phyloP scores from a whole-genome alignment of 1,140 invertebrate species.

The Globodera ellingtonae region DNA sequence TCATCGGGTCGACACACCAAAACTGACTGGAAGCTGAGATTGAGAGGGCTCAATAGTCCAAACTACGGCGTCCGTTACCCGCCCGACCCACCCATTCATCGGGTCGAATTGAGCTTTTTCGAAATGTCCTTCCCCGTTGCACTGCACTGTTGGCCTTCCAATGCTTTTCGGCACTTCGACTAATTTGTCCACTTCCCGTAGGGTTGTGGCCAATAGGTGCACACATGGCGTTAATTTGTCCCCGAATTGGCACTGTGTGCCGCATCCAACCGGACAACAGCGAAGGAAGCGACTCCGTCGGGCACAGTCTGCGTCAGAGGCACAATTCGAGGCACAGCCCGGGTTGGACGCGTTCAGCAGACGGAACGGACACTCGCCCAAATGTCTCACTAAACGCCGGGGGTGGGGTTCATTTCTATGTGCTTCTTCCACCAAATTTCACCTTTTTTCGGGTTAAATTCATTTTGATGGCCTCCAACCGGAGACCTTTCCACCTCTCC shows the following conservation, averaged over 20 bases:
- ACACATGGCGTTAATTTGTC: conserved; percentile 39
- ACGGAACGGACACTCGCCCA: conserved; percentile 37
- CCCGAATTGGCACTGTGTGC: conserved; percentile 43
- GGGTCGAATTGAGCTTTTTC: conserved; percentile 44
- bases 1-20: conserved; percentile 51
- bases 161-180: conserved; percentile 17
- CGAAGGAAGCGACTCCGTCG: conserved; percentile 28
- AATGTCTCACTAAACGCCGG: not conserved
- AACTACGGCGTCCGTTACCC: conserved; percentile 5
- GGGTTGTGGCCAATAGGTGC: conserved; percentile 42
- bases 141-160: conserved; percentile 31
- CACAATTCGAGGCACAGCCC: conserved; percentile 48
- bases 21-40: conserved; percentile 45
- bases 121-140: conserved; percentile 37
- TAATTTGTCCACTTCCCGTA: conserved; percentile 38
- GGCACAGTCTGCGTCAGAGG: conserved; percentile 41
- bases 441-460: not conserved
- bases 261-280: conserved; percentile 52
- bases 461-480: not conserved
- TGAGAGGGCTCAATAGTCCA: no score
- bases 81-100: conserved; percentile 25
- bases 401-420: not conserved
- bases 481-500: not conserved
- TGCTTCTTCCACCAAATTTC: not conserved
- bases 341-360: conserved; percentile 38